These are phyloP conservation scores for Poecilus cupreus DNA, from an alignment of 2,888 invertebrate genomes.

Conservation along the genomic window DNA sequence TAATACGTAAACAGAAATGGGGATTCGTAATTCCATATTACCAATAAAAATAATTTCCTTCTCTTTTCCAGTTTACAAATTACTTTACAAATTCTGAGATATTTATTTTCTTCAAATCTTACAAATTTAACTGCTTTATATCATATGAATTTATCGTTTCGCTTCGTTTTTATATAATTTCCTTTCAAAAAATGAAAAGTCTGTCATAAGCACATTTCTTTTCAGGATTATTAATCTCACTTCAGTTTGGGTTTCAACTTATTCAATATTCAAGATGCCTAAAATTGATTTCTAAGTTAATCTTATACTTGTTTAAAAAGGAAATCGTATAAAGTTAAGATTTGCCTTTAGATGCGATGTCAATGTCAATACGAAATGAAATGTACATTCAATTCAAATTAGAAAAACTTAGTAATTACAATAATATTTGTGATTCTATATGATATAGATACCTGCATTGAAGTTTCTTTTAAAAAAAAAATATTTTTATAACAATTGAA, in stretches of 20 bases:
- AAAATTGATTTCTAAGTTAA: conserved; percentile 6
- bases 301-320: background rate
- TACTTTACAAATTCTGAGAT: conserved; percentile 3
- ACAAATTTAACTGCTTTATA: conserved; percentile 7
- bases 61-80: conserved; percentile 5
- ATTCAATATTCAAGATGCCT: conserved; percentile 10
- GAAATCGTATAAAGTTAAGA: background rate
- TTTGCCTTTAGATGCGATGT: no score
- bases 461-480: no score
- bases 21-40: conserved; percentile 25
- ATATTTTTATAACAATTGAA: no score
- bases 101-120: conserved; percentile 10
- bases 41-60: conserved; percentile 49
- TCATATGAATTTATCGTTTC: conserved; percentile 22
- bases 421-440: no score
- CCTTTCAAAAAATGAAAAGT: conserved; percentile 19
- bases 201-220: conserved; percentile 7
- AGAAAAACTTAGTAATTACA: no score
- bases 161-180: conserved; percentile 1
- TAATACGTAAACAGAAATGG: conserved; percentile 8
- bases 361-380: no score
- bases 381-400: no score
- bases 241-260: background rate
- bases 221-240: conserved; percentile 22
- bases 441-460: no score